Conservation (phyloP, 2,797 vertebrate genomes). For the Denticeps clupeoides region DNA sequence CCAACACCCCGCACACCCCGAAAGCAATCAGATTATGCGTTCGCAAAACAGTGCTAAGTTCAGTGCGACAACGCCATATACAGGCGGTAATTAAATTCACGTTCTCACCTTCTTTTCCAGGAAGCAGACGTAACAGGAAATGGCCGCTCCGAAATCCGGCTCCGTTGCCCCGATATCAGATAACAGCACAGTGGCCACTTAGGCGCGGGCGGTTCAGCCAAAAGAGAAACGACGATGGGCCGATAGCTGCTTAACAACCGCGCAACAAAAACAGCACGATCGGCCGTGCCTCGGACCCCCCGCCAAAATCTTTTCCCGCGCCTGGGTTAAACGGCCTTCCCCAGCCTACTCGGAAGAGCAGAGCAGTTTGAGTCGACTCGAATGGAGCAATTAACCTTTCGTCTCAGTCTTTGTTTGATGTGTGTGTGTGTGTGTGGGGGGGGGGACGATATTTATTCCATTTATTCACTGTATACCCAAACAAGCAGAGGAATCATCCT, state of each 20-base stretch:
- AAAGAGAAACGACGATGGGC: no score
- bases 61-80: constrained; percentile 75
- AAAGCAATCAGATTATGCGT: constrained; percentile 95
- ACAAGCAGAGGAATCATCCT: constrained; percentile 67
- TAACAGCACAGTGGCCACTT: neutral
- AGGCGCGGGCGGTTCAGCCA: no score
- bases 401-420: constrained; percentile 64
- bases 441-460: constrained; percentile 74
- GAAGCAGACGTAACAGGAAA: constrained; percentile 53
- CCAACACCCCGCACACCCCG: constrained; percentile 79
- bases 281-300: no score
- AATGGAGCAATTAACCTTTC: constrained; percentile 71
- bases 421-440: no score
- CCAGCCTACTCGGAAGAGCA: constrained; percentile 40
- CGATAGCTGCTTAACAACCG: no score
- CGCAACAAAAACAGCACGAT: no score
- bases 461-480: constrained; percentile 65
- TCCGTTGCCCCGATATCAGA: neutral
- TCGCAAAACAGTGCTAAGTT: constrained; percentile 85
- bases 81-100: constrained; percentile 79
- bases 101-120: constrained; percentile 73
- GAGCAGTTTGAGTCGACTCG: constrained; percentile 53
- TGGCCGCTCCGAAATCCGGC: constrained; percentile 38
- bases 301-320: no score
- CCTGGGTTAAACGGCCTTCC: no score